Base-by-base conservation (phyloP, 2,888 invertebrate species). In the Chydorus sphaericus region DNA sequence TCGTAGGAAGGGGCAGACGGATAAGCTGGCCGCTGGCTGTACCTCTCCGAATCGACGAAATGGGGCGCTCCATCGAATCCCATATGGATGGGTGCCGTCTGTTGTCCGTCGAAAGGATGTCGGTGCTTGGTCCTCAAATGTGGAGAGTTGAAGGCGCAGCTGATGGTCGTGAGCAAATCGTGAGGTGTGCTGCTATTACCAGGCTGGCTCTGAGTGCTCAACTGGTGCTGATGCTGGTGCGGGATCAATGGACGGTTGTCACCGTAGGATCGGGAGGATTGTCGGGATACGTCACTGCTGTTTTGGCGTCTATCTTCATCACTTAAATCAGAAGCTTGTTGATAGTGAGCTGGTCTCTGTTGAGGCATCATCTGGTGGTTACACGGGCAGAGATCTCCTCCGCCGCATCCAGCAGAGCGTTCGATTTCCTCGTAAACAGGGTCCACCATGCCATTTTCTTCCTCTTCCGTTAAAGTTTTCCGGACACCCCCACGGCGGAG, bases 381-480 rank as follows among this genome's bases (percentile, higher is more conserved):
- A 28, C 44, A 44, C 8, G 44, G 44, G 23, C 52, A 52, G n/a
- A 29, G 20, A 33, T 57, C 56, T 11, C 44, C 30, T n/a, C 64
- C 58, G 60, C 62, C 31, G 59, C 57, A 44, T 62, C 63, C 44
- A 51, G 54, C 48, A 51, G 56, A 76, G 7, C 82, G 73, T 63
- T 85, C 85, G 56, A 85, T 85, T 65, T 85, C 85, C 66, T 86
- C 86, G 67, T 86, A 86, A 2, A 85, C 85, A 0, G 85, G 85
- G 64, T 85, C 85, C 18, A 39, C 28, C 6, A 49, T 48, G 36
- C 23, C 33, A 16, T 33, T 23, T 38, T 59, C 57, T 18, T 51
- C 58, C 62, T 72, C 71, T 18, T 74, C 69, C 14, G 48, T 16
- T 28, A 50, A 31, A 5, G 50, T 36, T 10, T 57, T 52, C n/a